These are phyloP conservation scores for Eupelmus urozonus DNA, from an alignment of 2,888 invertebrate genomes.

Conservation along the genomic window DNA sequence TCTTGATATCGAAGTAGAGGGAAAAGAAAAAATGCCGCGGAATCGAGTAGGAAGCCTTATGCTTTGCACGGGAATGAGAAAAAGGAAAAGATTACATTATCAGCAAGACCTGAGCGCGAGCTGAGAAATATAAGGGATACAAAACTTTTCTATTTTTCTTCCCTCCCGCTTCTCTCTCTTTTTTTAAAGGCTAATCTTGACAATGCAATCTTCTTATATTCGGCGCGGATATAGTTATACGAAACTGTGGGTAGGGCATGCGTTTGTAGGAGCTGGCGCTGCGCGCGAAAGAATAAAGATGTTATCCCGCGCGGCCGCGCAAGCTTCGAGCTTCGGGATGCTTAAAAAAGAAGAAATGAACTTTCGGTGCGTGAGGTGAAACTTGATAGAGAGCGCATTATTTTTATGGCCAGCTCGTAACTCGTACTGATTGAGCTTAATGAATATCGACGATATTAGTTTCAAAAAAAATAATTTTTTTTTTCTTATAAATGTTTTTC, in stretches of 20 bases:
- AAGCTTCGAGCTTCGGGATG: constrained; percentile 11
- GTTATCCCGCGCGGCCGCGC: constrained; percentile 5
- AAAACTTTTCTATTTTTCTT: constrained; percentile 52
- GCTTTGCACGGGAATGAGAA: constrained; percentile 1
- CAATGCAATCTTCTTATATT: constrained; percentile 53
- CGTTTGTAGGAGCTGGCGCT: constrained; percentile 30
- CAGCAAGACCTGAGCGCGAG: constrained; percentile 27
- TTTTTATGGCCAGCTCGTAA: too few relatives aligned
- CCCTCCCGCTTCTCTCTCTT: constrained; percentile 39
- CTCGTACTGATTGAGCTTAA: too few relatives aligned
- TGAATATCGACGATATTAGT: too few relatives aligned
- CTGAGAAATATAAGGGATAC: constrained; percentile 52
- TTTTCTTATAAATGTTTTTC: too few relatives aligned
- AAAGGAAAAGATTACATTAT: constrained; percentile 52
- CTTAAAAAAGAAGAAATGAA: constrained; percentile 25
- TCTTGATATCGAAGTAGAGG: constrained; percentile 53
- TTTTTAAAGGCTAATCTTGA: constrained; percentile 54
- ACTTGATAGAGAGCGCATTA: constrained; percentile 9
- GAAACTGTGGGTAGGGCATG: constrained; percentile 62
- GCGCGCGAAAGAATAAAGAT: constrained; percentile 26
- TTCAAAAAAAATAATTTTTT: too few relatives aligned
- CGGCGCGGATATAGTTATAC: constrained; percentile 27
- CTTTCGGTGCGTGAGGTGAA: background rate
- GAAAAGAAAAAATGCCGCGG: constrained; percentile 16
- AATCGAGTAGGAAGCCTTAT: constrained; percentile 13